Conservation (phyloP, 2,113 vertebrate species). For the Bothrops jararaca region DNA sequence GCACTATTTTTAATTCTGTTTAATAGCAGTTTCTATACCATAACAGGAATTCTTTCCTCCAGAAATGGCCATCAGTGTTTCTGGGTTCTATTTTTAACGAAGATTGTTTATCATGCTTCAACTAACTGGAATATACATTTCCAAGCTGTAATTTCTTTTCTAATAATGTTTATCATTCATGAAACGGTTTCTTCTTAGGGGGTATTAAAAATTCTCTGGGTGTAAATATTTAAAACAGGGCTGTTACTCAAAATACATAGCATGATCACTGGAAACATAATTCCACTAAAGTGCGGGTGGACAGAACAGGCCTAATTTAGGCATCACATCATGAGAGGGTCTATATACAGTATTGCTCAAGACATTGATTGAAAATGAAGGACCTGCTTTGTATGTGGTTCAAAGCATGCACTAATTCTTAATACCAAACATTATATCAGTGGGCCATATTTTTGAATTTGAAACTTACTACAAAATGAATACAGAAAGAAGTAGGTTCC, state of each 20-base stretch:
- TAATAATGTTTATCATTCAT: slow-evolving; percentile 7
- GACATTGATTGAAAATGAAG: neutral
- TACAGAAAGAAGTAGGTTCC: neutral
- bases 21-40: slow-evolving; percentile 24
- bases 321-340: neutral
- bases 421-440: neutral
- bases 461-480: neutral
- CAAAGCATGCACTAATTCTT: neutral
- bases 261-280: neutral
- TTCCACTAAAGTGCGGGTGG: neutral
- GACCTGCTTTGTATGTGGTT: neutral
- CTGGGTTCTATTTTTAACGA: slow-evolving; percentile 11
- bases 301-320: neutral
- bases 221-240: neutral
- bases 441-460: neutral
- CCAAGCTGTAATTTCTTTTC: neutral
- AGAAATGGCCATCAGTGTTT: slow-evolving; percentile 1
- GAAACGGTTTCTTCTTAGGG: neutral
- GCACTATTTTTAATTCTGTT: slow-evolving; percentile 33
- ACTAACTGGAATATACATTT: neutral
- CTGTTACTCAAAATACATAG: slow-evolving; percentile 2
- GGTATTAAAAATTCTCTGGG: neutral
- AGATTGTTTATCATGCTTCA: neutral
- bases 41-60: slow-evolving; percentile 26
- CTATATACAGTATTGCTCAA: neutral